Conservation (phyloP, 2,113 vertebrate species). For the Brachypodius melanocephalos region DNA sequence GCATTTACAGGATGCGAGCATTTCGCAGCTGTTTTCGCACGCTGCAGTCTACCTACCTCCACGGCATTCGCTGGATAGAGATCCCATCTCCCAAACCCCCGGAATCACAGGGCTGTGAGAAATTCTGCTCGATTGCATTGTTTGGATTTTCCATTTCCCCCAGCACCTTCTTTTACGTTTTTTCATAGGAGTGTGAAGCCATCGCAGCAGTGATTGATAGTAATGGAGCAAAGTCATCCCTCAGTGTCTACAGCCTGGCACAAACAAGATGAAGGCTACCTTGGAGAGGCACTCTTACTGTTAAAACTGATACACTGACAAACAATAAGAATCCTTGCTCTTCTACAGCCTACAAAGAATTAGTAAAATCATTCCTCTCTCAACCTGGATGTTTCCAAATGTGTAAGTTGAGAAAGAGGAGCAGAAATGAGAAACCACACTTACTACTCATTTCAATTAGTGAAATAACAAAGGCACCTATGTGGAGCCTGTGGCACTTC, state of each 20-base stretch:
- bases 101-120: slow-evolving; percentile 16
- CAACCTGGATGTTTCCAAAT: not conserved
- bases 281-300: not conserved
- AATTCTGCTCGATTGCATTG: slow-evolving; percentile 6
- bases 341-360: not conserved
- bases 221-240: slow-evolving; percentile 40
- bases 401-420: not conserved
- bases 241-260: not conserved
- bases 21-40: not conserved
- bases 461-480: not conserved
- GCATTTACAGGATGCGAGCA: not conserved
- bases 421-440: not conserved
- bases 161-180: not conserved
- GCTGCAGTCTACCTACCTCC: not conserved
- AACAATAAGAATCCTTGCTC: not conserved
- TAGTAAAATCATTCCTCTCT: not conserved
- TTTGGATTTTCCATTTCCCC: slow-evolving; percentile 19
- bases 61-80: not conserved
- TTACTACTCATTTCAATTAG: not conserved
- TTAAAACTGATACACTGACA: not conserved
- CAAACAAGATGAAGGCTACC: slow-evolving; percentile 13
- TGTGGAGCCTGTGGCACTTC: not conserved
- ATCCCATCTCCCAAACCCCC: not conserved
- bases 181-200: slow-evolving; percentile 47
- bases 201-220: slow-evolving; percentile 46